Conservation (phyloP, 2,888 invertebrate species). For the Lasius fuliginosus region DNA sequence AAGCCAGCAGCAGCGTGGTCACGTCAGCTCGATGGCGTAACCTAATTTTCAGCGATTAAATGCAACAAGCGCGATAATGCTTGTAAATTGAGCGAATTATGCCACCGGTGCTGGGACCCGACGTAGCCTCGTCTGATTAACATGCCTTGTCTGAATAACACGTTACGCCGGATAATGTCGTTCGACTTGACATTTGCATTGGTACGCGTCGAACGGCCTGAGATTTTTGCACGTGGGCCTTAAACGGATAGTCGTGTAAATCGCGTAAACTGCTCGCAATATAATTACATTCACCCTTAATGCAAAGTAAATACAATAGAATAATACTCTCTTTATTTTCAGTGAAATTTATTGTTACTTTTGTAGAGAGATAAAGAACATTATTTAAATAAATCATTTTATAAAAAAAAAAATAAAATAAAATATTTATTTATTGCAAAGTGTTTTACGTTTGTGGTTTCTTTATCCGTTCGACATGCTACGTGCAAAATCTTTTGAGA, state of each 20-base stretch:
- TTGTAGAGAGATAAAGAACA: background rate
- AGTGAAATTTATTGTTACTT: background rate
- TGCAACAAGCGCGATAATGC: constrained; percentile 83
- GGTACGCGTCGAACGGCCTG: constrained; percentile 79
- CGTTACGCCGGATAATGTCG: constrained; percentile 79
- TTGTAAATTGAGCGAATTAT: constrained; percentile 86
- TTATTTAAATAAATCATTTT: background rate
- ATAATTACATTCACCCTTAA: background rate
- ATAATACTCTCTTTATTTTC: background rate
- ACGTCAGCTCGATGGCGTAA: constrained; percentile 77
- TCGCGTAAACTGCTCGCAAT: constrained; percentile 15
- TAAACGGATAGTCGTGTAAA: constrained; percentile 14
- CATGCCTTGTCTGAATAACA: constrained; percentile 71
- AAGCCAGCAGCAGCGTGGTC: constrained; percentile 57
- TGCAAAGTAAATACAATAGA: background rate
- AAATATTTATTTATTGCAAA: constrained; percentile 21
- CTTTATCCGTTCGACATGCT: background rate
- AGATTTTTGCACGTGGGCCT: constrained; percentile 67
- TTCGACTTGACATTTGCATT: constrained; percentile 81
- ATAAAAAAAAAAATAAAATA: background rate
- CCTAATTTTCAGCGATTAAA: constrained; percentile 83
- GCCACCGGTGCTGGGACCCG: constrained; percentile 77
- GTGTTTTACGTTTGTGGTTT: constrained; percentile 5
- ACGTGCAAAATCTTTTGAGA: constrained; percentile 2
- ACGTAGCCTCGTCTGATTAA: constrained; percentile 82